phyloP scores from a whole-genome alignment of 2,888 invertebrate species.

The Oxycera nigricornis region DNA sequence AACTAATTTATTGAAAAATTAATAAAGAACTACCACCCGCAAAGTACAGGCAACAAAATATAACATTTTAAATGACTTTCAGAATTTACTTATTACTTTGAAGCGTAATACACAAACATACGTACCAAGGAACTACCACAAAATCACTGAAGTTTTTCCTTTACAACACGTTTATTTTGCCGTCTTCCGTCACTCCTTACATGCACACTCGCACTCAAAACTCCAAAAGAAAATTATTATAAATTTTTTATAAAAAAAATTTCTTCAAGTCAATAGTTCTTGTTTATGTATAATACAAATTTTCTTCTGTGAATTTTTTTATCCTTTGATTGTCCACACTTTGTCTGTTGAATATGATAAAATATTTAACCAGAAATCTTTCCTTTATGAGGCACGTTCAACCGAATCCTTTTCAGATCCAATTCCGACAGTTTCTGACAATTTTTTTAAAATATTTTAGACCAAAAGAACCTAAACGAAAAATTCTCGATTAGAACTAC shows the following conservation, averaged over 20 bases:
- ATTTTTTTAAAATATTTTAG: background rate
- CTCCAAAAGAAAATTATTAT: conserved; percentile 23
- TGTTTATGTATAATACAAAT: conserved; percentile 12
- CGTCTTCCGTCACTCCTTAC: no score
- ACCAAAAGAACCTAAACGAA: background rate
- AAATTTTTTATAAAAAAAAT: conserved; percentile 25
- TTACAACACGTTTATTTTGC: no score
- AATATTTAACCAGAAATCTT: background rate
- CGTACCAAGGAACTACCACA: no score
- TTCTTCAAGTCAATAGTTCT: conserved; percentile 5
- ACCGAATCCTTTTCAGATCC: background rate
- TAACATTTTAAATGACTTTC: no score
- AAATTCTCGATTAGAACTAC: background rate
- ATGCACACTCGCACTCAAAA: conserved; percentile 1
- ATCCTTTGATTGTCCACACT: background rate
- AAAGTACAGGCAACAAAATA: no score
- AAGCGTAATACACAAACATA: no score
- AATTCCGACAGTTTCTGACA: background rate
- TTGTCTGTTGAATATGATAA: background rate
- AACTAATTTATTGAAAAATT: no score
- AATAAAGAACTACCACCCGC: no score
- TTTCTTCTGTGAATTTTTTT: conserved; percentile 9
- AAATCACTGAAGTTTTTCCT: no score
- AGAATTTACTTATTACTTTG: no score
- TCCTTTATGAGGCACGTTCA: background rate